Conservation (phyloP, 2,888 invertebrate genomes). For the Rhodophaea formosa region DNA sequence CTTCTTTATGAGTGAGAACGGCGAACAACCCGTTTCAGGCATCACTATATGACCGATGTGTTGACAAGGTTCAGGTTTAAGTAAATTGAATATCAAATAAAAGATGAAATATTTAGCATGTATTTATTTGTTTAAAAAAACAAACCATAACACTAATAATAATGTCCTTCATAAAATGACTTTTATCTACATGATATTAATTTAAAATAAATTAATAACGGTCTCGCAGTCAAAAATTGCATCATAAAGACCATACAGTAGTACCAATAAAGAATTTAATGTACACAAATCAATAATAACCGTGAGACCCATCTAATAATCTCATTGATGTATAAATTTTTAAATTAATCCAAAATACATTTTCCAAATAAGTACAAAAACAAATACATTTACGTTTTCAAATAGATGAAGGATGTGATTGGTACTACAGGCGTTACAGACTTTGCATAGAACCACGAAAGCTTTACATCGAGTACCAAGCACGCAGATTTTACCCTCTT, state of each 20-base stretch:
- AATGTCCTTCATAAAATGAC: slow-evolving; percentile 25
- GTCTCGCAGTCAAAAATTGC: slow-evolving; percentile 14
- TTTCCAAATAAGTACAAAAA: slow-evolving; percentile 20
- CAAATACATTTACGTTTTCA: slow-evolving; percentile 12
- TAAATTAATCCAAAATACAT: background rate
- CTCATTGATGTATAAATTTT: background rate
- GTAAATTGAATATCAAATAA: background rate
- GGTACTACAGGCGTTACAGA: slow-evolving; percentile 12
- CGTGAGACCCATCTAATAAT: slow-evolving; percentile 13
- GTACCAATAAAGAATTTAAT: slow-evolving; percentile 11
- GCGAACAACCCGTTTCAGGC: too few relatives aligned
- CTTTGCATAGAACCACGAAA: slow-evolving; percentile 15
- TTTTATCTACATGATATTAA: slow-evolving; percentile 24
- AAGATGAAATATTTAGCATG: slow-evolving; percentile 42
- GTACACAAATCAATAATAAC: background rate
- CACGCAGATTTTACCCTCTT: slow-evolving; percentile 11
- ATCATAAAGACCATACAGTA: slow-evolving; percentile 5
- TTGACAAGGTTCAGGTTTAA: too few relatives aligned
- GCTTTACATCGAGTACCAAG: slow-evolving; percentile 25
- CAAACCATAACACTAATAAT: slow-evolving; percentile 45
- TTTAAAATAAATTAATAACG: slow-evolving; percentile 22
- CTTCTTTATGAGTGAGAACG: too few relatives aligned
- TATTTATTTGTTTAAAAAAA: slow-evolving; percentile 56
- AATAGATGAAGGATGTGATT: slow-evolving; percentile 10
- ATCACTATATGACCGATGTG: too few relatives aligned